Evolutionary conservation across 2,888 invertebrate species (phyloP), one percentile per base, ranked within the genome.

Genomic region (Apodemia zela): DNA sequence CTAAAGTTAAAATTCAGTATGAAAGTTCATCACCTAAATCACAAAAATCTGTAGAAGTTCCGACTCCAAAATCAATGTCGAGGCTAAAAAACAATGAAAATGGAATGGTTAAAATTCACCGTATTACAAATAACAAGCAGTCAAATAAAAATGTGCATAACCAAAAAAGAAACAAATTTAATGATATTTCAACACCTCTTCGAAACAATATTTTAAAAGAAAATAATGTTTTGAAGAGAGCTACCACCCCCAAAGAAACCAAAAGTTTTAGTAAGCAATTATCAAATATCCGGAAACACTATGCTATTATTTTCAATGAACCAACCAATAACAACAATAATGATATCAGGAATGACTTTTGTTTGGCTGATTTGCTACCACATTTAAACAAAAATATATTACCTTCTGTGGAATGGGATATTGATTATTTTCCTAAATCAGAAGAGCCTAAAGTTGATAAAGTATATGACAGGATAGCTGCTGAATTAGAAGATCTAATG

Each of bases 401-500:
- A 45, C 92, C 92, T n/a, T 81, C 85, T 6, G 76, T 82, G 42
- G 86, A 87, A 35, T 92, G 92, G 92, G 79, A 78, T 69, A 87
- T 92, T 73, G 90, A 92, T 66, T 89, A 84, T 70, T 84, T 88
- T 65, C 91, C 92, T 17, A 85, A 84, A 72, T 80, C 73, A 66
- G 83, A 85, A 62, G 88, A 88, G 74, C 84, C 82, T 1, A 88
- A 85, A 68, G 83, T 89, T 75, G 91, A 91, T 71, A 88, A 89
- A 79, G 88, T 91, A 5, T 92, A 91, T 82, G 91, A 92, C 68
- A 78, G 89, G 63, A 92, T 92, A 75, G 92, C 91, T 59, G 92
- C 92, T 10, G 91, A 92, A 73, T 73, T 92, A 49, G 92, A 92
- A 76, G 89, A 89, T 70, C 78, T 92, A 63, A 91, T 92, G 92